Conservation (phyloP, 2,797 vertebrate species). For the Chromis chromis region DNA sequence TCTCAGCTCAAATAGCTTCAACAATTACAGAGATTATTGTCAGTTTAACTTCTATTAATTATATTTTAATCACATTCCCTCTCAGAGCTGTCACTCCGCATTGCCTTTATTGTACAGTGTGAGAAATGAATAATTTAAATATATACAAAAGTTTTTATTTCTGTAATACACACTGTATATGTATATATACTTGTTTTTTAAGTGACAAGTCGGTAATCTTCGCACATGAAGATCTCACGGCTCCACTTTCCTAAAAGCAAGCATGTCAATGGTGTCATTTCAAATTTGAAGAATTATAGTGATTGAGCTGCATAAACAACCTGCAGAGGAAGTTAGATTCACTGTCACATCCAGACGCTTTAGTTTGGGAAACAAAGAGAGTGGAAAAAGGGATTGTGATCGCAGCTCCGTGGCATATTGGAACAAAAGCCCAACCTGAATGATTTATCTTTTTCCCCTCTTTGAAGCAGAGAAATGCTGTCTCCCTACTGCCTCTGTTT, state of each 20-base stretch:
- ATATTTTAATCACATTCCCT: conserved; percentile 67
- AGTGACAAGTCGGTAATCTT: conserved; percentile 76
- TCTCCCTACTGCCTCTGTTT: conserved; percentile 74
- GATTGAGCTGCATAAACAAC: conserved; percentile 87
- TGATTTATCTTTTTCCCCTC: conserved; percentile 86
- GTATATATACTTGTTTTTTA: conserved; percentile 45
- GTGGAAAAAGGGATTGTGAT: conserved; percentile 84
- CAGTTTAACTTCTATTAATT: conserved; percentile 75
- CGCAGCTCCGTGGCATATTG: conserved; percentile 83
- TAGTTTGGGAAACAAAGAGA: conserved; percentile 83
- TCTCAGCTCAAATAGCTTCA: conserved; percentile 74
- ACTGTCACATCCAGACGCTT: conserved; percentile 86
- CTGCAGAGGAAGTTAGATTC: conserved; percentile 83
- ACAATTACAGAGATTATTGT: conserved; percentile 75
- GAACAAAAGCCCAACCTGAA: conserved; percentile 84
- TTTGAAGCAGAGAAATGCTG: conserved; percentile 75
- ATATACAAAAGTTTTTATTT: conserved; percentile 11
- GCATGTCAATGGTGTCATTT: conserved; percentile 82
- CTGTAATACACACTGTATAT: conserved; percentile 20
- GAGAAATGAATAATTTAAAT: conserved; percentile 29
- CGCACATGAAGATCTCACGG: conserved; percentile 73
- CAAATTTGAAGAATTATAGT: conserved; percentile 84
- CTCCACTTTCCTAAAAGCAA: conserved; percentile 79
- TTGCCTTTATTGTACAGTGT: conserved; percentile 42
- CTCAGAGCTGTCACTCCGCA: conserved; percentile 42